Evolutionary conservation across 2,797 vertebrate genomes (phyloP), one percentile per base, ranked within the genome.

Genomic region (Clarias platycephalus): DNA sequence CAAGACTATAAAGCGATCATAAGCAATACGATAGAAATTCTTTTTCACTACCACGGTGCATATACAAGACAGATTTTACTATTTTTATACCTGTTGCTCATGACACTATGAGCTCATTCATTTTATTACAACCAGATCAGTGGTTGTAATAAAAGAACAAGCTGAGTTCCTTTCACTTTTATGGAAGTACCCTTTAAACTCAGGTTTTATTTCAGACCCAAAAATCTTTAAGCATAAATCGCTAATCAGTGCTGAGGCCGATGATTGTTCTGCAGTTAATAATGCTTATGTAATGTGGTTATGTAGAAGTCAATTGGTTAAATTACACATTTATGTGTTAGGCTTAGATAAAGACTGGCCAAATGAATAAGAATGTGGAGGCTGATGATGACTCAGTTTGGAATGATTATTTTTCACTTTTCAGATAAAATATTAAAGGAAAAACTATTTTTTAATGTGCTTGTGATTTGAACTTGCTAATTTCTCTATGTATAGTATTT

Each of bases 371-470:
- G 75, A 84, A 62, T 71, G 76, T 71, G 66, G 53, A 80, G 26
- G 83, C 34, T 71, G 76, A 49, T 60, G n/a, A 84, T 80, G 83
- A 84, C 83, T 49, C 53, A 49, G 26, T 44, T 26, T 75, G 31
- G n/a, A 75, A 49, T 78, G 53, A 31, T 77, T 60, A 58, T 77
- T 67, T 76, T 67, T 68, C 22, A 37, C 53, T 40, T 83, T 77
- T 57, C 49, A 53, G 12, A n/a, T 66, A 26, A 24, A 63, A 79
- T 64, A 79, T 79, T 57, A 62, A 82, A 9, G 22, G 22, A 16
- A 68, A 81, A 81, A 58, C 15, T 31, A 71, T 16, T 70, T 49
- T 53, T 53, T 49, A 12, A 53, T 53, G 9, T 34, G 20, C 34
- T 24, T 24, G 37, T 44, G 68, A 55, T 28, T 55, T 37, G 13